Evolutionary conservation across 2,888 invertebrate genomes (phyloP).

Genomic region (Drosophila lacicola): DNA sequence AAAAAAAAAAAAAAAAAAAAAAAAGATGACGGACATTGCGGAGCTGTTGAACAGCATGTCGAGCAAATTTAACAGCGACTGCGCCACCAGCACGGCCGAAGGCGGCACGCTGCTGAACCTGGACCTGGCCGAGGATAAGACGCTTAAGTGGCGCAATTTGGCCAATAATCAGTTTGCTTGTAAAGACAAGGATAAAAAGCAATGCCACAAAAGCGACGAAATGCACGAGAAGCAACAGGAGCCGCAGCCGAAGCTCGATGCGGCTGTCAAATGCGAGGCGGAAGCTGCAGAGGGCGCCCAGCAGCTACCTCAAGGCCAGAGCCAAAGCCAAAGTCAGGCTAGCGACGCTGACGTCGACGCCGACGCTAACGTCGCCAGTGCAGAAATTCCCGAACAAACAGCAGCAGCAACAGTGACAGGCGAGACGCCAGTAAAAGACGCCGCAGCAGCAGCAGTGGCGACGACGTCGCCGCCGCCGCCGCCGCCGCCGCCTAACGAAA

Average conservation of each 20-base stretch:
- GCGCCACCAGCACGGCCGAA: slow-evolving; percentile 78
- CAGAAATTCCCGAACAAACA: slow-evolving; percentile 8
- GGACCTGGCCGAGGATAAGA: slow-evolving; percentile 84
- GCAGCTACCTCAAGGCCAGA: slow-evolving; percentile 41
- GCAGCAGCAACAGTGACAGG: slow-evolving; percentile 6
- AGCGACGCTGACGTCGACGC: slow-evolving; percentile 11
- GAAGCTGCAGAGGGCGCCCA: slow-evolving; percentile 37
- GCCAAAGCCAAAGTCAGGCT: slow-evolving; percentile 20
- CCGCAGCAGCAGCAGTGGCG: slow-evolving; percentile 17
- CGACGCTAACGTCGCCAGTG: neutral
- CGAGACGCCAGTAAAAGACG: slow-evolving; percentile 13
- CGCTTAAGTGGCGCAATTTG: slow-evolving; percentile 84
- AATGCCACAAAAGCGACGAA: slow-evolving; percentile 17
- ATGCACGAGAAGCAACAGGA: slow-evolving; percentile 46
- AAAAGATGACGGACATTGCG: slow-evolving; percentile 83
- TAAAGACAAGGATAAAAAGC: slow-evolving; percentile 80
- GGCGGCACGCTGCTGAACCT: slow-evolving; percentile 76
- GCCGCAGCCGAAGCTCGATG: slow-evolving; percentile 19
- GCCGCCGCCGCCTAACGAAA: slow-evolving; percentile 30
- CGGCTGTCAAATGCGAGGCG: slow-evolving; percentile 52
- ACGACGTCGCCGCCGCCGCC: slow-evolving; percentile 14
- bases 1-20: slow-evolving; percentile 1
- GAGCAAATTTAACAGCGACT: slow-evolving; percentile 83
- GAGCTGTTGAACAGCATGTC: slow-evolving; percentile 84
- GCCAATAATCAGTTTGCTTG: slow-evolving; percentile 84